These are phyloP conservation scores for Tadarida brasiliensis DNA, from an alignment of 2,797 vertebrate species.

Conservation along the genomic window DNA sequence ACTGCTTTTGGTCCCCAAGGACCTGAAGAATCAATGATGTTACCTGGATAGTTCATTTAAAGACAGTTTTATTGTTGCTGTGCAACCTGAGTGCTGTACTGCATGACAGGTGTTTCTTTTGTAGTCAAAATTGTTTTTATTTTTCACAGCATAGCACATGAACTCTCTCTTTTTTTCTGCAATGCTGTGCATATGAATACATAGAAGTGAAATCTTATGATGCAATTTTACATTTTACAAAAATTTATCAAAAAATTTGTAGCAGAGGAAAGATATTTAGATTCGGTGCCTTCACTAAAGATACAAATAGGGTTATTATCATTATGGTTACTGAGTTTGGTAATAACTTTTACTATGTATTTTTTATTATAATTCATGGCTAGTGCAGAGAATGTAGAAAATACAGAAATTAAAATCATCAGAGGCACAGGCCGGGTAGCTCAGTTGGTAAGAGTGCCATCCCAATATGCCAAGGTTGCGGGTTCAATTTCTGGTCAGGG, in stretches of 20 bases:
- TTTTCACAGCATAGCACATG: constrained; percentile 42
- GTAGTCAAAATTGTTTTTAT: constrained; percentile 61
- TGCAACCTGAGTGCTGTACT: constrained; percentile 64
- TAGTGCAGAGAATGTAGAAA: background rate
- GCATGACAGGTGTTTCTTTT: constrained; percentile 68
- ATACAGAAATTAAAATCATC: constrained; percentile 47
- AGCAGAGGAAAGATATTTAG: background rate
- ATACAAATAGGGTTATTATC: background rate
- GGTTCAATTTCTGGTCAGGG: background rate
- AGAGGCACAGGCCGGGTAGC: background rate
- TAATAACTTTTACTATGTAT: background rate
- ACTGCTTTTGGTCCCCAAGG: constrained; percentile 70
- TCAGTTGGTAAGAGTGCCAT: background rate
- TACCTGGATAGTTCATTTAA: constrained; percentile 78
- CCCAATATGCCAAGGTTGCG: background rate
- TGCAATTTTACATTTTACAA: constrained; percentile 41
- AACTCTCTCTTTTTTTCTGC: background rate
- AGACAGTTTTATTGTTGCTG: constrained; percentile 76
- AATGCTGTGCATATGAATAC: constrained; percentile 38
- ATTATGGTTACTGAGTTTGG: background rate
- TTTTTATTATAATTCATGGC: background rate
- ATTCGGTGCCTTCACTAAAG: background rate
- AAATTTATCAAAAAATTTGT: background rate
- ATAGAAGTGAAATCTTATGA: constrained; percentile 24
- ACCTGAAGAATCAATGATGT: constrained; percentile 76